Evolutionary conservation across 2,888 invertebrate genomes (phyloP), one percentile per base, ranked within the genome.

Genomic region (Ecdyonurus torrentis): DNA sequence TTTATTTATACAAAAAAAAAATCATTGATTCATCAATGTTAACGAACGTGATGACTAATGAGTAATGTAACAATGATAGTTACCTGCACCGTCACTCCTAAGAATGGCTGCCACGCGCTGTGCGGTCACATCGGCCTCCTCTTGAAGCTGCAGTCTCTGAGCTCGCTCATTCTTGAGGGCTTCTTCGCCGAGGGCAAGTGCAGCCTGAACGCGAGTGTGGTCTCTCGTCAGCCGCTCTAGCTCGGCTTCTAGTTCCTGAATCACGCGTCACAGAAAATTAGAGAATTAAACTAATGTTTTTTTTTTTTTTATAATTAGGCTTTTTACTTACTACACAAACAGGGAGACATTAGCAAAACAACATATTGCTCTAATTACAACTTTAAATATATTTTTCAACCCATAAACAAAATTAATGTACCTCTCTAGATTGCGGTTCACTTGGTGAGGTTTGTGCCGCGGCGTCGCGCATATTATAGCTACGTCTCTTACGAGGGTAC

Each of bases 111-210:
- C 76, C 53, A 89, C 83, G 61, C 89, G 77, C 69, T 85, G 82
- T 64, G 87, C 83, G 2, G 85, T 83, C n/a, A 84, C 79, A 63
- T 88, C 88, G 10, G 84, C 80, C 1, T 89, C 89, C 18, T 84
- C 83, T 52, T 82, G 81, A 67, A 89, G 74, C 67, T 81, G 79
- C 59, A 79, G 61, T 55, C 63, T 61, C 60, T 25, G 59, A 7
- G n/a, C 2, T 7, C n/a, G 24, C 18, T 18, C 23, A 18, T 5
- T 63, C n/a, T 20, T 5, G 18, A 22, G 60, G 3, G 60, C 59
- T 25, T 37, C 74, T 70, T 85, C 84, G 60, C 81, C 77, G 66
- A 79, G 80, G 63, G 74, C 71, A 23, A 85, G 71, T 65, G 83
- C 81, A 58, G 75, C 76, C 64, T 81, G 80, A 67, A 88, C 77